Evolutionary conservation across 2,888 invertebrate species (phyloP), one percentile per base, ranked within the genome.

Genomic region (Plemyria rubiginata): DNA sequence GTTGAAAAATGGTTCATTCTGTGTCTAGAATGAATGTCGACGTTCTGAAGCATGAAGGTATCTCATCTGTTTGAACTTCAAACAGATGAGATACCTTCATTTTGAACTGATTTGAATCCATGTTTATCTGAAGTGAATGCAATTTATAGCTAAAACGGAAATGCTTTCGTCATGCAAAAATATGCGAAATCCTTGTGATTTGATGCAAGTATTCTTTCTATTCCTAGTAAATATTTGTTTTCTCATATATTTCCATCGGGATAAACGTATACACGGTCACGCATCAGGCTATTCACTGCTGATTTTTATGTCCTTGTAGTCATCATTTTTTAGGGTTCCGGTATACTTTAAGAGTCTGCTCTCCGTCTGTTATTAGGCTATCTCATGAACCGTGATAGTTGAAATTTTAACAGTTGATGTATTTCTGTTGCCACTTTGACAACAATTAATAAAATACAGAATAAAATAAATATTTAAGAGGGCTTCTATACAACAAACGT

Each of bases 111-210:
- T 58, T 59, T 15, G 40, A 63, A 63, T 51, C 22, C 36, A 36
- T 40, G 40, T 54, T 54, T 58, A 55, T 54, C 22, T 45, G 46
- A 54, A 51, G 52, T 32, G 56, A 60, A 64, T 64, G 55, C 55
- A 60, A 60, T 60, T 53, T 50, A 53, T 28, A 50, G 13, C 51
- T 60, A 55, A 60, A 62, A 60, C 55, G 60, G 58, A 49, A 63
- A 63, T 40, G 46, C 50, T 48, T 46, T 49, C 4, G 50, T 46
- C 46, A 60, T 54, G 54, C 50, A 64, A 64, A 63, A 54, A 58
- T 64, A 60, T 56, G 60, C 60, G 60, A 68, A 65, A 57, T 52
- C 28, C 62, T 41, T n/a, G 51, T 29, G 45, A 46, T 59, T 60
- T 49, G 49, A 43, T 22, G 41, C 53, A 22, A 55, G 32, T 2